Percentiles rank a stretch among this genome's conserved stretches.
Evolutionary conservation across 2,797 vertebrate species (phyloP).

Genomic region (Mormyrops attenuatus): DNA sequence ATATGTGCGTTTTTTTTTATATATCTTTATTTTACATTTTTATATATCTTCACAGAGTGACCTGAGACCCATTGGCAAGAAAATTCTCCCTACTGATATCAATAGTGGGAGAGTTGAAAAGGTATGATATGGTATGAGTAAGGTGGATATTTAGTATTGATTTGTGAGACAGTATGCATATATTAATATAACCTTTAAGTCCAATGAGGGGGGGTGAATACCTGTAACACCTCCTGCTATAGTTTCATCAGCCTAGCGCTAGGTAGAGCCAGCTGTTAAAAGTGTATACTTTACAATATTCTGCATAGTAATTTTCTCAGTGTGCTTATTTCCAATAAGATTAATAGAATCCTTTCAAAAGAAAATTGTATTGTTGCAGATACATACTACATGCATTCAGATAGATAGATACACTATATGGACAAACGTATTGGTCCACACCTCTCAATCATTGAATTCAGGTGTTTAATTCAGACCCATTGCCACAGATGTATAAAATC

Average conservation of each 20-base stretch:
- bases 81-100: slow-evolving; percentile 82
- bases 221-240: background rate
- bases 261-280: background rate
- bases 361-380: background rate
- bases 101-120: slow-evolving; percentile 91
- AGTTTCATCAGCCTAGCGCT: background rate
- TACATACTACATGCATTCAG: background rate
- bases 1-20: background rate
- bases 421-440: background rate
- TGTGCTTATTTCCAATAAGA: background rate
- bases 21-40: too few relatives aligned
- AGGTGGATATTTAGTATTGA: background rate
- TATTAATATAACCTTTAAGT: background rate
- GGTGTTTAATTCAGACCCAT: background rate
- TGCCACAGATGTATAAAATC: background rate
- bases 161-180: background rate
- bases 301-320: background rate
- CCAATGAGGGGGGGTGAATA: background rate
- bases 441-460: background rate
- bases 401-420: background rate
- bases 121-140: slow-evolving; percentile 58
- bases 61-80: slow-evolving; percentile 86
- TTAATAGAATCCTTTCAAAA: background rate
- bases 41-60: slow-evolving; percentile 76
- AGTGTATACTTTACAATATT: background rate